Base-by-base conservation (phyloP, 2,888 invertebrate genomes). In the Melangyna quadrimaculata region DNA sequence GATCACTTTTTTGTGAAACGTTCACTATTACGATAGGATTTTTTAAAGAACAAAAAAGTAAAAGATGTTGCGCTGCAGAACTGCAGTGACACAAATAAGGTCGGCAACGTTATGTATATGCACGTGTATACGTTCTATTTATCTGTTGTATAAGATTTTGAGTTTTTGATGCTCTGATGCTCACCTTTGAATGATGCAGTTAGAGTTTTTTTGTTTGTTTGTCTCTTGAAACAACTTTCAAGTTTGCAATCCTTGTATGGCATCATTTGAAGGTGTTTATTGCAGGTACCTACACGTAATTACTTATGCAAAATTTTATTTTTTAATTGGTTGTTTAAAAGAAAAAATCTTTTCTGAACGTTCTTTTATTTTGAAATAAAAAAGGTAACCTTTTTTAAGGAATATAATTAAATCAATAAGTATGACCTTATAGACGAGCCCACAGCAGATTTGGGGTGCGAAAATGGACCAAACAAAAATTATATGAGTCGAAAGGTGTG, bases 221-320 rank as follows among this genome's bases (percentile, higher is more conserved):
- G 9, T 22, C 14, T 59, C 1, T 37, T 37, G 12, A 67, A 82
- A 53, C 81, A 82, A 82, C 81, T 82, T 82, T 82, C 81, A 72
- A 82, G 72, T 35, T 32, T 72, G 17, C 10, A 51, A 22, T 78
- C 81, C 81, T 82, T 82, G n/a, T 82, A 78, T 61, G 78, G 78
- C 0, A 37, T 61, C 10, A 72, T 72, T 78, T 69, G 81, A 82
- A 78, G 81, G 81, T 82, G 72, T 65, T 59, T 48, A 57, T 43
- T 71, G 63, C 40, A 69, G 14, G 22, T 22, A 19, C 4, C 9
- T 48, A 10, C 2, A 27, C 10, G 1, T n/a, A 29, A 29, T 65
- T 29, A 81, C 71, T 71, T 75, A 70, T 75, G 69, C 61, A 40
- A 32, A 65, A 27, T 55, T 37, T 27, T 51, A 17, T 22, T 27